A percentile compares a stretch with the other conserved stretches of the same genome.
These are phyloP conservation scores for Alloscopus bannaensis DNA, from an alignment of 2,888 invertebrate species.

Conservation along the genomic window DNA sequence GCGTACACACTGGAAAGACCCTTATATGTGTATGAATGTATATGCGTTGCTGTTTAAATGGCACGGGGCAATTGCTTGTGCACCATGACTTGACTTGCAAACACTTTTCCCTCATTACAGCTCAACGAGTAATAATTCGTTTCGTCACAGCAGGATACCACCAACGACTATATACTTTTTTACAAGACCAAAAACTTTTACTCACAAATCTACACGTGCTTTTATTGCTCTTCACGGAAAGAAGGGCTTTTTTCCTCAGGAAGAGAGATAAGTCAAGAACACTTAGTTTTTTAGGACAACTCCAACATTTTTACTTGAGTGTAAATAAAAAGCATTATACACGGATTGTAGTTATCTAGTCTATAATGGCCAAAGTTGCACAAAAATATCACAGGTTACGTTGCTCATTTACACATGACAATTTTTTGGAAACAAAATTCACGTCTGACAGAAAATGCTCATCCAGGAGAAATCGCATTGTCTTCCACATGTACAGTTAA, in stretches of 20 bases:
- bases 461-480: constrained; percentile 40
- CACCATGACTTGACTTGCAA: constrained; percentile 72
- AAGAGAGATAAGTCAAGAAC: too few species aligned
- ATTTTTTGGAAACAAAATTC: too few species aligned
- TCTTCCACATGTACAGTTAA: too few species aligned
- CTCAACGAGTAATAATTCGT: constrained; percentile 73
- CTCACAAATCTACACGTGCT: constrained; percentile 16
- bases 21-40: neutral
- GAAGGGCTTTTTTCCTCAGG: neutral
- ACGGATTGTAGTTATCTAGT: too few species aligned
- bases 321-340: too few species aligned
- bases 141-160: constrained; percentile 71
- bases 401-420: too few species aligned
- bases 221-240: constrained; percentile 23
- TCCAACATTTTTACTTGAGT: too few species aligned
- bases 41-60: constrained; percentile 33
- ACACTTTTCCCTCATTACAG: constrained; percentile 73
- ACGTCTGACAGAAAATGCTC: too few species aligned
- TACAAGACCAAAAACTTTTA: neutral
- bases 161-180: constrained; percentile 27
- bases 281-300: too few species aligned
- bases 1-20: neutral
- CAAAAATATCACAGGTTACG: too few species aligned
- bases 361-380: too few species aligned
- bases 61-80: constrained; percentile 63